phyloP scores from a whole-genome alignment of 1,140 invertebrate genomes.

The Leptinotarsa defecta region DNA sequence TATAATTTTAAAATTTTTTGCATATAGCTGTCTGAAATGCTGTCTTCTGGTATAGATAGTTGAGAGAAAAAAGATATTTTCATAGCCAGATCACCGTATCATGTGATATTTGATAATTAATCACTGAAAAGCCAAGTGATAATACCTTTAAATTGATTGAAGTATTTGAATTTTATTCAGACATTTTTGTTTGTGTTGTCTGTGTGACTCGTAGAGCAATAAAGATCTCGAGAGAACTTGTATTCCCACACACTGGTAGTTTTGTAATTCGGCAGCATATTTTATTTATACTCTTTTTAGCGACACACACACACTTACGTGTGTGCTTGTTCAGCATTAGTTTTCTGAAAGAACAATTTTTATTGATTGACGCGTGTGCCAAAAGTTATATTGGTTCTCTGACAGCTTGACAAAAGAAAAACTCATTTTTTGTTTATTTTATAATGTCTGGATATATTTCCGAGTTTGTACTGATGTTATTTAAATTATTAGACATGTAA shows the following conservation, averaged over 20 bases:
- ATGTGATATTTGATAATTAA: slow-evolving; percentile 17
- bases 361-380: not conserved
- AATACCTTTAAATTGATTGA: not conserved
- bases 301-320: no score
- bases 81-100: slow-evolving; percentile 16
- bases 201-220: slow-evolving; percentile 3
- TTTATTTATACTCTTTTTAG: not conserved
- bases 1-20: slow-evolving; percentile 19
- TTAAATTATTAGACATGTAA: slow-evolving; percentile 17
- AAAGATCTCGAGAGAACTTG: not conserved
- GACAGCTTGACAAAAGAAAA: not conserved
- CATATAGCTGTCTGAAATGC: slow-evolving; percentile 17
- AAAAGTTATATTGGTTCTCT: not conserved
- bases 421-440: not conserved
- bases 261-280: not conserved
- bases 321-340: no score
- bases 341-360: no score
- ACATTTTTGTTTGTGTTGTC: slow-evolving; percentile 2
- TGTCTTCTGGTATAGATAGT: slow-evolving; percentile 13
- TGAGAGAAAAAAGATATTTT: slow-evolving; percentile 9
- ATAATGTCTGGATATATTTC: slow-evolving; percentile 4
- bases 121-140: slow-evolving; percentile 1
- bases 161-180: slow-evolving; percentile 7
- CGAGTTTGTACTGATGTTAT: slow-evolving; percentile 24
- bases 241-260: not conserved